phyloP scores from a whole-genome alignment of 2,888 invertebrate species.

The Eretmocerus hayati region DNA sequence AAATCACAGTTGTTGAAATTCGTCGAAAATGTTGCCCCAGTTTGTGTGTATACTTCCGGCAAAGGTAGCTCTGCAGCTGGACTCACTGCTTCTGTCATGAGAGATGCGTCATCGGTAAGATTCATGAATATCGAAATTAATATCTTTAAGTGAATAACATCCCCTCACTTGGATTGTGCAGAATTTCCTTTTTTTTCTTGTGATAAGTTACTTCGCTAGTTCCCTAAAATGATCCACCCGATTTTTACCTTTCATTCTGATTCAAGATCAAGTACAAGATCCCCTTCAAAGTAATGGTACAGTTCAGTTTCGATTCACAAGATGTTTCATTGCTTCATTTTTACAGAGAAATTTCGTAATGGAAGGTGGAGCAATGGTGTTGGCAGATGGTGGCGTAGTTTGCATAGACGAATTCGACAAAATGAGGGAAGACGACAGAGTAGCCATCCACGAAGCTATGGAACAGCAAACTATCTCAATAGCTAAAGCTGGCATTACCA shows the following conservation, averaged over 20 bases:
- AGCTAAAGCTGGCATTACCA: slow-evolving; percentile 98
- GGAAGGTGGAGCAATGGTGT: slow-evolving; percentile 99
- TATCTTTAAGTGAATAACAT: neutral
- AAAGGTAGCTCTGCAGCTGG: slow-evolving; percentile 99
- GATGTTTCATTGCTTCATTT: slow-evolving; percentile 3
- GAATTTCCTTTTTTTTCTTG: too few relatives aligned
- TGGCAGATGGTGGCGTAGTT: slow-evolving; percentile 98
- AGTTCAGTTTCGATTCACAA: too few relatives aligned
- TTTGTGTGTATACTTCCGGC: slow-evolving; percentile 97
- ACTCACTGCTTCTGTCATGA: slow-evolving; percentile 91
- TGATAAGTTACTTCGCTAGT: too few relatives aligned
- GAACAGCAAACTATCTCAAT: slow-evolving; percentile 99
- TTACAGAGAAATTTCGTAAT: slow-evolving; percentile 85
- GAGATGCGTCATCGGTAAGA: slow-evolving; percentile 81
- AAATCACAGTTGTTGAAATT: slow-evolving; percentile 97
- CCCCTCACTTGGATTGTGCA: too few relatives aligned
- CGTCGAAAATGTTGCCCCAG: slow-evolving; percentile 89
- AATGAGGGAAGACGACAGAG: slow-evolving; percentile 98
- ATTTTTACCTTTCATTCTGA: neutral
- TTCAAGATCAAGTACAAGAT: too few relatives aligned
- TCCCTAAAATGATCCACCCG: too few relatives aligned
- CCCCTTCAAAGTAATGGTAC: too few relatives aligned
- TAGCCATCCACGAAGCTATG: slow-evolving; percentile 99
- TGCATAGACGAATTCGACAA: slow-evolving; percentile 99
- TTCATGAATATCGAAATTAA: too few relatives aligned